These are phyloP conservation scores for Probosciger aterrimus DNA, from an alignment of 2,113 vertebrate genomes.

Conservation along the genomic window DNA sequence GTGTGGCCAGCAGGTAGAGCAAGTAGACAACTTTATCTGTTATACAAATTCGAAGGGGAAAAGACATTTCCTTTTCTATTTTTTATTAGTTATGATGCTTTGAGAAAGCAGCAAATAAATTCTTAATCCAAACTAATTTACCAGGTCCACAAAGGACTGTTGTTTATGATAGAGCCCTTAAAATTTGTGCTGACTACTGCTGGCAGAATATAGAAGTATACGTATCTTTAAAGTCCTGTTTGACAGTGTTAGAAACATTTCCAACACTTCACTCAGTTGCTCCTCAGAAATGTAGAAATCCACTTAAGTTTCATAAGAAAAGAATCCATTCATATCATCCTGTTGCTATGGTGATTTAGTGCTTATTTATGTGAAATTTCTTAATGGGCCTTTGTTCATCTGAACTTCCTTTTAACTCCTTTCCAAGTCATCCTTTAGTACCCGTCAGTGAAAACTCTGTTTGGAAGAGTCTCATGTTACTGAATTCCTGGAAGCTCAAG, in stretches of 20 bases:
- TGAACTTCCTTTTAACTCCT: constrained; percentile 32
- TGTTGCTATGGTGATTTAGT: constrained; percentile 43
- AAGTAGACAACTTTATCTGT: rapidly evolving
- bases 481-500: constrained; percentile 39
- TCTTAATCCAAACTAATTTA: neutral
- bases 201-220: neutral
- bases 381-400: constrained; percentile 57
- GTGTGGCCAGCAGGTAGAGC: neutral
- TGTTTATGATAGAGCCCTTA: neutral
- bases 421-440: constrained; percentile 1
- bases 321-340: neutral
- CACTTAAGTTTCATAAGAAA: constrained; percentile 32
- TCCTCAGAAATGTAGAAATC: neutral
- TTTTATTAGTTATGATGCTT: neutral
- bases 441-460: constrained; percentile 8
- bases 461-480: neutral
- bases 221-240: neutral
- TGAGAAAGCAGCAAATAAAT: neutral
- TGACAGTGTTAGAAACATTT: neutral
- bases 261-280: neutral
- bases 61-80: neutral
- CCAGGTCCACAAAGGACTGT: neutral
- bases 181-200: neutral
- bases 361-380: constrained; percentile 37
- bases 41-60: neutral